phyloP scores from a whole-genome alignment of 2,888 invertebrate species.

The Pyrocoelia pectoralis region DNA sequence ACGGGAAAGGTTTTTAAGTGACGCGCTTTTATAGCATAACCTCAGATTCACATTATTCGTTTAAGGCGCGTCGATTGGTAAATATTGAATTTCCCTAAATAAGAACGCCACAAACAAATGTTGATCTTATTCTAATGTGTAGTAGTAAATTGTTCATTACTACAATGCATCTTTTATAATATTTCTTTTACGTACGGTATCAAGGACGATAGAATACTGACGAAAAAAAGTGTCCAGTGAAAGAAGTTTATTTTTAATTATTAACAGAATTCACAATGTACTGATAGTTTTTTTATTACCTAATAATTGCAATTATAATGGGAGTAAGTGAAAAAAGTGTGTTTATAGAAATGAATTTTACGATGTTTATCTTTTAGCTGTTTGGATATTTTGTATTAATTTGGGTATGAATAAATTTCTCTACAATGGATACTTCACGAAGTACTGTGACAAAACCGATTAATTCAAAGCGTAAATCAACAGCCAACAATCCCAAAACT shows the following conservation, averaged over 20 bases:
- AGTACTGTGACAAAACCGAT: not conserved
- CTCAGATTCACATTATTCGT: not conserved
- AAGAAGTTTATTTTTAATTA: conserved; percentile 5
- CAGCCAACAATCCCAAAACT: not conserved
- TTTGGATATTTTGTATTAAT: not conserved
- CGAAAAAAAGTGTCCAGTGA: no score
- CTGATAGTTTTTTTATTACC: not conserved
- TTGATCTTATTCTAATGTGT: not conserved
- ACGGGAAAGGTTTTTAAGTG: no score
- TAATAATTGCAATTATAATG: not conserved
- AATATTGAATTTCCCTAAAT: conserved; percentile 13
- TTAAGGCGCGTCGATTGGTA: conserved; percentile 15
- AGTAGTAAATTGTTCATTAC: not conserved
- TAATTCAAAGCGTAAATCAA: not conserved
- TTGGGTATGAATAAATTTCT: not conserved
- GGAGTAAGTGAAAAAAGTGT: not conserved
- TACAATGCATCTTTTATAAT: not conserved
- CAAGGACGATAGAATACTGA: not conserved
- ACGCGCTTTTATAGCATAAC: not conserved
- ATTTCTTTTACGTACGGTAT: not conserved
- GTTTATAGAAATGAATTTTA: not conserved
- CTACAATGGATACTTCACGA: not conserved
- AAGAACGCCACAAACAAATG: conserved; percentile 10
- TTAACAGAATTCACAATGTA: not conserved
- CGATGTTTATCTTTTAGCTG: not conserved